Evolutionary conservation across 2,113 vertebrate species (phyloP).

Genomic region (Odobenus rosmarus): DNA sequence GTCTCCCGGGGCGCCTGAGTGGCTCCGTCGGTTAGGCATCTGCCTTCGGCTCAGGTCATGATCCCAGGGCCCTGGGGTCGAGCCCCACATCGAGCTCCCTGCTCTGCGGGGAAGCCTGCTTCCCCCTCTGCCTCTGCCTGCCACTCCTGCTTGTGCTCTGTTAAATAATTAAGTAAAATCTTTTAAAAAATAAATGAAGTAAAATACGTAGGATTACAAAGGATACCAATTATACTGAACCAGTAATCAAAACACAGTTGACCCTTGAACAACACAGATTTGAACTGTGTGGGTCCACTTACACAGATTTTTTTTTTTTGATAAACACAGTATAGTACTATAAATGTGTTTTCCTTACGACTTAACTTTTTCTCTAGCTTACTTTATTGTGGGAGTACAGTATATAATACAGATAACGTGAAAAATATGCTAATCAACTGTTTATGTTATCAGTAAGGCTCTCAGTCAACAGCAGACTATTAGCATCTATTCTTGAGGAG

Average conservation of each 20-base stretch:
- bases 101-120: background rate
- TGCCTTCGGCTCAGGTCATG: background rate
- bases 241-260: background rate
- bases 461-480: background rate
- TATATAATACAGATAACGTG: background rate
- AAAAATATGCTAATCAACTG: background rate
- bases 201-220: constrained; percentile 5
- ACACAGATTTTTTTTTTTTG: background rate
- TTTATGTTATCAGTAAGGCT: background rate
- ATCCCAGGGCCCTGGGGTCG: background rate
- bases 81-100: background rate
- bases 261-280: background rate
- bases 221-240: background rate
- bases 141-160: background rate
- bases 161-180: background rate
- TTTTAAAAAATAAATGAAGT: background rate
- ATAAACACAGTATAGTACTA: background rate
- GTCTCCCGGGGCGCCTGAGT: background rate
- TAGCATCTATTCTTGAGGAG: background rate
- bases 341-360: background rate
- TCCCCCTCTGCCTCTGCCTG: background rate
- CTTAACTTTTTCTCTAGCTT: background rate
- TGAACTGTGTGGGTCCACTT: background rate
- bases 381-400: background rate
- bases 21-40: background rate